Conservation (phyloP, 1,140 invertebrate species). For the Aplysia californica region DNA sequence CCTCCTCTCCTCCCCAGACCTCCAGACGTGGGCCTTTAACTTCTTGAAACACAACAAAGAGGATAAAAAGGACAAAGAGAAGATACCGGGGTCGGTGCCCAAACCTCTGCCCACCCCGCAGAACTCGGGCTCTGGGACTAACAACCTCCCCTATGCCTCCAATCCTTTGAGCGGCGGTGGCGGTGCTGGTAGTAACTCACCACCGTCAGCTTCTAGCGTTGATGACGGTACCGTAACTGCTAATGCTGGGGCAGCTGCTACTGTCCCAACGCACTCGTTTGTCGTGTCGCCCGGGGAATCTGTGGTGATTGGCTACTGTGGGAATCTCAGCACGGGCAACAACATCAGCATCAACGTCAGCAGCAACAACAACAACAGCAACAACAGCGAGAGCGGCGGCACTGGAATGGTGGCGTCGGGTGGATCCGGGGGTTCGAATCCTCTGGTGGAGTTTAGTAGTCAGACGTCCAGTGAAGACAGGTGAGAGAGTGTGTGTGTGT, state of each 20-base stretch:
- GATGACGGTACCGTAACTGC: too few species aligned
- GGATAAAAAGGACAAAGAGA: conserved; percentile 35
- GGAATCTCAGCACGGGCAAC: background rate
- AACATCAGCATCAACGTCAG: background rate
- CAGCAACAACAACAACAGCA: background rate
- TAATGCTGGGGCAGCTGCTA: too few species aligned
- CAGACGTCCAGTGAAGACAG: conserved; percentile 39
- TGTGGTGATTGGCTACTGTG: too few species aligned
- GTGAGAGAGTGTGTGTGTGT: conserved; percentile 21
- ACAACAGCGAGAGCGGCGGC: background rate
- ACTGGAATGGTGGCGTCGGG: background rate
- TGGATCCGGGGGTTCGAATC: background rate
- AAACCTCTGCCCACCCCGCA: background rate
- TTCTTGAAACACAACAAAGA: conserved; percentile 35
- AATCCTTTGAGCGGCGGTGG: background rate
- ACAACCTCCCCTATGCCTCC: background rate
- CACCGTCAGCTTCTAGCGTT: too few species aligned
- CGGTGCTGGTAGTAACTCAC: too few species aligned
- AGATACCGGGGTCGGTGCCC: conserved; percentile 23
- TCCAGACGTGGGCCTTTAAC: conserved; percentile 39
- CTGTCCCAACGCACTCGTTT: too few species aligned
- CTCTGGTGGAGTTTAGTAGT: conserved; percentile 48
- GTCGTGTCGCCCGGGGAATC: too few species aligned
- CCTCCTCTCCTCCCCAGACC: too few species aligned
- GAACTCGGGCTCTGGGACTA: background rate